phyloP scores from a whole-genome alignment of 1,140 invertebrate species.

The Tetramorium alpestre region DNA sequence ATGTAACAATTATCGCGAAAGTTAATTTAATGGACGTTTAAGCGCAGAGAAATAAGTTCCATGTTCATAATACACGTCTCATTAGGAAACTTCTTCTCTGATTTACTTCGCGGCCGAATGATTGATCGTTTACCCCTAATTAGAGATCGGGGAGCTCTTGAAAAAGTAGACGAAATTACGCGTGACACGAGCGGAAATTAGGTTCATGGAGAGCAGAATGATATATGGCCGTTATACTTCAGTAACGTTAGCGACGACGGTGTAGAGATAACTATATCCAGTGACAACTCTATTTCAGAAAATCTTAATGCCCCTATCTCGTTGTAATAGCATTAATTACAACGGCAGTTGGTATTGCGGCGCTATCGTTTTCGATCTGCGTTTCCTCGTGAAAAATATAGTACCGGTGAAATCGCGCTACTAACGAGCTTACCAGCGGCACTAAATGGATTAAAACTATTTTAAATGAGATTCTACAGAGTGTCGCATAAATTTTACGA shows the following conservation, averaged over 20 bases:
- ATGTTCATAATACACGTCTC: slow-evolving; percentile 50
- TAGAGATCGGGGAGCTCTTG: slow-evolving; percentile 65
- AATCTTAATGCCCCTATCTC: slow-evolving; percentile 47
- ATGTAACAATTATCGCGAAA: slow-evolving; percentile 16
- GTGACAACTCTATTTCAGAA: slow-evolving; percentile 65
- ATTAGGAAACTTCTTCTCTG: slow-evolving; percentile 54
- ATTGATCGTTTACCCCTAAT: slow-evolving; percentile 76
- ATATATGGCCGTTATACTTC: slow-evolving; percentile 73
- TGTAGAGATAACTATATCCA: slow-evolving; percentile 57
- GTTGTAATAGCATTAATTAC: slow-evolving; percentile 68
- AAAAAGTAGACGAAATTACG: slow-evolving; percentile 77
- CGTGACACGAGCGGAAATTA: slow-evolving; percentile 78
- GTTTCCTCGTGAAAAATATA: slow-evolving; percentile 40
- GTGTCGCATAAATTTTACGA: not conserved
- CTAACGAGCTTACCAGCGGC: slow-evolving; percentile 6
- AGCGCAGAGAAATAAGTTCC: slow-evolving; percentile 21
- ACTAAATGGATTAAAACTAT: not conserved
- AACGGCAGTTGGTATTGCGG: slow-evolving; percentile 32
- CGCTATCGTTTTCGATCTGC: slow-evolving; percentile 25
- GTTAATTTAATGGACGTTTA: slow-evolving; percentile 26
- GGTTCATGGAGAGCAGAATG: slow-evolving; percentile 67
- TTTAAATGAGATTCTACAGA: slow-evolving; percentile 5
- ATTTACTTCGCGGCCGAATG: slow-evolving; percentile 58
- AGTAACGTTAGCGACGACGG: slow-evolving; percentile 68
- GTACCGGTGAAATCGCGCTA: not conserved